Base-by-base conservation (phyloP, 2,113 vertebrate genomes). In the Phrynocephalus versicolor region DNA sequence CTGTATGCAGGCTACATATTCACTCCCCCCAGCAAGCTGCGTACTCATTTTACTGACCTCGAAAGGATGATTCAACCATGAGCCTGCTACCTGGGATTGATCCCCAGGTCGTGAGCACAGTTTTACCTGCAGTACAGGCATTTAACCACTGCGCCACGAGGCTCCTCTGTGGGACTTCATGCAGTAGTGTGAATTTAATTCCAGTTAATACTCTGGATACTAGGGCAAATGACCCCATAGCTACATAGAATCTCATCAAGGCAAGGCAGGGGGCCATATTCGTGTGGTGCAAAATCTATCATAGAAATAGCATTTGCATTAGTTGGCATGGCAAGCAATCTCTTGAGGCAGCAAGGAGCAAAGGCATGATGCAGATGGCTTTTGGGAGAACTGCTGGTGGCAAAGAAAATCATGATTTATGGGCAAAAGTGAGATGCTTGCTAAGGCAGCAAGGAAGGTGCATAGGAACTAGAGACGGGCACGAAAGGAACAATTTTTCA, bases 291-390 rank as follows among this genome's bases (percentile, higher is more conserved):
- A 39, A 82, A 86, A 84, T 58, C 74, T 1, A 0, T 82, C 80
- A 41, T 8, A 23, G 23, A 10, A 84, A 82, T 1, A 79, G 71
- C 83, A 62, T 62, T 58, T 0, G 0, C 85, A 30, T 51, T 3
- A 51, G 51, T 71, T 82, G 75, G 86, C 81, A 16, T 70, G 0
- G 0, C 73, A 71, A 74, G 19, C 0, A 0, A 39, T 10, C 60
- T 79, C 74, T 72, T 0, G 0, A 74, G 83, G 86, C 73, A 18
- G 80, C 73, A 65, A 69, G 5, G 0, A 73, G 70, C 81, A 81
- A 58, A 81, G 69, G 4, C 33, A 65, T 3, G 60, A 39, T 84
- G 27, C 55, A 67, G 58, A 82, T 72, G 39, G 35, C 25, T 88
- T 84, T 78, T 64, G 58, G 58, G 80, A 74, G 85, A 87, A 65